Evolutionary conservation across 1,140 invertebrate genomes (phyloP).

Genomic region (Drosophila willistoni): DNA sequence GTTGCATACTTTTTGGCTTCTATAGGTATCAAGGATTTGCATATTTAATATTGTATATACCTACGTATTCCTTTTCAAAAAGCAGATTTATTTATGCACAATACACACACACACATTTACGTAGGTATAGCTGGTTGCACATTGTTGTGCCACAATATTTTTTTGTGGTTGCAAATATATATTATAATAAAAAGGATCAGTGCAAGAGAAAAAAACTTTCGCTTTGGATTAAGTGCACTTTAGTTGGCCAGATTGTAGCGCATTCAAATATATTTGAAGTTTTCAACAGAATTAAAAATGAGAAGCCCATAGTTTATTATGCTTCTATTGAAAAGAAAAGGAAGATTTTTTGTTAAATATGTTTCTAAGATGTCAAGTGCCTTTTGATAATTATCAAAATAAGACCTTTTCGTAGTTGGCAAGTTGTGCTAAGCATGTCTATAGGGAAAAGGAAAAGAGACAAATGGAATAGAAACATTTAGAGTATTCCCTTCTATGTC

Average conservation of each 20-base stretch:
- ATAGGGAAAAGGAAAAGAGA: too few relatives aligned
- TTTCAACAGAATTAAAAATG: too few relatives aligned
- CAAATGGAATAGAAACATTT: too few relatives aligned
- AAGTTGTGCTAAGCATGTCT: too few relatives aligned
- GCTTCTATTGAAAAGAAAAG: too few relatives aligned
- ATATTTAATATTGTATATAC: constrained; percentile 55
- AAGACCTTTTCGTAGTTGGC: too few relatives aligned
- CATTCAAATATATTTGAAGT: neutral
- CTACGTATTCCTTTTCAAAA: constrained; percentile 52
- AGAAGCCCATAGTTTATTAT: too few relatives aligned
- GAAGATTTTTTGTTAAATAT: too few relatives aligned
- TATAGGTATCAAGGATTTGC: constrained; percentile 59
- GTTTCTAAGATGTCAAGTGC: too few relatives aligned
- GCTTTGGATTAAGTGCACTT: constrained; percentile 5
- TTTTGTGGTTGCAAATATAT: neutral
- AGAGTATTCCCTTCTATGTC: too few relatives aligned
- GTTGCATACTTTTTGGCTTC: constrained; percentile 49
- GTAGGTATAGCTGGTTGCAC: neutral
- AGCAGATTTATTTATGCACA: constrained; percentile 55
- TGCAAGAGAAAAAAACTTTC: constrained; percentile 1
- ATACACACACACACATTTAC: neutral
- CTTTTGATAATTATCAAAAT: too few relatives aligned
- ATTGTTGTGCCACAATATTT: neutral
- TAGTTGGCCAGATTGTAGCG: neutral
- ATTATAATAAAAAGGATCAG: constrained; percentile 3